Base-by-base conservation (phyloP, 2,888 invertebrate species). In the Aradus depressus region DNA sequence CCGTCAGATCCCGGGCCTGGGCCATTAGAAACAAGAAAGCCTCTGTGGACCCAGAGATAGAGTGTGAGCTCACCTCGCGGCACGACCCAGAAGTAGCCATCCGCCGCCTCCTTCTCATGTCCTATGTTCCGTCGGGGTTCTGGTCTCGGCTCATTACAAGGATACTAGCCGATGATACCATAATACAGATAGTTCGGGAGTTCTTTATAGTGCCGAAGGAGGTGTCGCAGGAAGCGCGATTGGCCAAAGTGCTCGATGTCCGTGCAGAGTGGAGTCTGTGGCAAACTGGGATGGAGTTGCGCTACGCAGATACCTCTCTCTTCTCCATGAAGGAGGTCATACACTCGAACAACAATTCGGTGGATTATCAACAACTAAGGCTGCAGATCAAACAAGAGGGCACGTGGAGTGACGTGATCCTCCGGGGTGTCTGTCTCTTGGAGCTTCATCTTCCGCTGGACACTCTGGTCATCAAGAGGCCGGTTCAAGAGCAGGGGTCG, bases 71-170 rank as follows among this genome's bases (percentile, higher is more conserved):
- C 4, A 68, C 68, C 3, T 70, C 71, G 28, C 67, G 76, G 47
- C 64, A 76, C 4, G 73, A 75, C 5, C 70, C 73, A 5, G 75
- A 74, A 47, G 74, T 74, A 38, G 72, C 80, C 0, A 74, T 84
- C 38, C 76, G 82, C 0, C 74, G 92, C 1, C 72, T 96, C 48
- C 72, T 98, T 12, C 75, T 97, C 8, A 84, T 97, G 80, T 91
- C 95, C 0, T 98, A 98, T 70, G 91, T 97, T 65, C 98, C 98
- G 1, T 86, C 90, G 58, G 97, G 97, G 1, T 97, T 98, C 72
- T 98, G 97, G 96, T 87, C 96, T 1, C 74, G 97, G 1, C 75
- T 98, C 19, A 85, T 91, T 56, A 89, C 93, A 0, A 72, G 96
- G n/a, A 79, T 95, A 54, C 70, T 96, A 51, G 92, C 92, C 0